Evolutionary conservation across 2,797 vertebrate genomes (phyloP).

Genomic region (Hippoglossus hippoglossus): DNA sequence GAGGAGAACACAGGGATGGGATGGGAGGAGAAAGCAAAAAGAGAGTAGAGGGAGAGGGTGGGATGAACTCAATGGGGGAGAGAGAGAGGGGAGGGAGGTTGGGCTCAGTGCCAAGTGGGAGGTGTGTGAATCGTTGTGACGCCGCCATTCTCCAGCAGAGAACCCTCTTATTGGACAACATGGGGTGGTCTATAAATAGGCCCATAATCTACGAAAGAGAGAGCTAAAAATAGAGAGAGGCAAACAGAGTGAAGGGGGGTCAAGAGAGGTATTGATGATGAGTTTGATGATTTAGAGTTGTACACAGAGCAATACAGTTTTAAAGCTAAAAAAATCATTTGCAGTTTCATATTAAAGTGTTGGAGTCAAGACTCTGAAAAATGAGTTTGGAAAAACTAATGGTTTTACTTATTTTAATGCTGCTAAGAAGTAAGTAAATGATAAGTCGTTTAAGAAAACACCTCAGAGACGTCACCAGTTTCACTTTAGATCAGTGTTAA

Average conservation of each 20-base stretch:
- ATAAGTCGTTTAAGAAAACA: too few relatives aligned
- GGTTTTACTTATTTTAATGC: not conserved
- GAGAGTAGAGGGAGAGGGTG: constrained; percentile 23
- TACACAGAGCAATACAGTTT: not conserved
- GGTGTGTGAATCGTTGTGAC: constrained; percentile 73
- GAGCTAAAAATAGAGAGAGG: constrained; percentile 80
- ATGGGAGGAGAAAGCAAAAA: constrained; percentile 53
- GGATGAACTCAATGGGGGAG: constrained; percentile 20
- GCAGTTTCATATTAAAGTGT: not conserved
- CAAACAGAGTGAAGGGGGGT: constrained; percentile 44
- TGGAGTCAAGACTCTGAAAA: not conserved
- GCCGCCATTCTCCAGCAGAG: constrained; percentile 60
- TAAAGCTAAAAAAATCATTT: not conserved
- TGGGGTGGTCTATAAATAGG: constrained; percentile 82
- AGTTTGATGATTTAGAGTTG: constrained; percentile 23
- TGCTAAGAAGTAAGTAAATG: too few relatives aligned
- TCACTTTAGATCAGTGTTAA: too few relatives aligned
- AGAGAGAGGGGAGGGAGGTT: constrained; percentile 7
- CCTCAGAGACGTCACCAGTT: too few relatives aligned
- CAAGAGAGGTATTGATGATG: constrained; percentile 33
- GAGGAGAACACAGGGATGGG: constrained; percentile 33
- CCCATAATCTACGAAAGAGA: constrained; percentile 79
- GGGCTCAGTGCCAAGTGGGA: constrained; percentile 68
- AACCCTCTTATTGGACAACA: constrained; percentile 78
- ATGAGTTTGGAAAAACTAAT: not conserved